These are phyloP conservation scores for Pyrgilauda ruficollis DNA, from an alignment of 2,113 vertebrate species.

Conservation along the genomic window DNA sequence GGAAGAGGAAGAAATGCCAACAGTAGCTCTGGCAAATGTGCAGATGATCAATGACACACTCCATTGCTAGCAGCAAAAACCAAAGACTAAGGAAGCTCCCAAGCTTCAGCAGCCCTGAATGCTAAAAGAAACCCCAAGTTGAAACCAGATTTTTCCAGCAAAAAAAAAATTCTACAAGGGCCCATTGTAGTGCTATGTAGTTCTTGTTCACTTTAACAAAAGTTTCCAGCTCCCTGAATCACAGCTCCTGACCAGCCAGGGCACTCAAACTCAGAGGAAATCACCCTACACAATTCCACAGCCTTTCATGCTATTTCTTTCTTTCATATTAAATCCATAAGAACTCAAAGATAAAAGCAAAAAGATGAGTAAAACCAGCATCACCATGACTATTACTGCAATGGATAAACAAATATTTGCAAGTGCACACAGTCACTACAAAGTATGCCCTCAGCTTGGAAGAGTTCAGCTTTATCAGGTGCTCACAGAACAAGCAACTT, in stretches of 20 bases:
- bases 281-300: not conserved
- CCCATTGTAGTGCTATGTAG: not conserved
- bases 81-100: not conserved
- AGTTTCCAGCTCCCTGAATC: not conserved
- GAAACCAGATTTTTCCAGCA: not conserved
- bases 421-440: not conserved
- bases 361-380: not conserved
- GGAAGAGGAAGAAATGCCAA: not conserved
- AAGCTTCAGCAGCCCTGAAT: not conserved
- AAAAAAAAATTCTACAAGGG: not conserved
- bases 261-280: not conserved
- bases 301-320: not conserved
- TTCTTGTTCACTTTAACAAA: not conserved
- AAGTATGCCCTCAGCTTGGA: not conserved
- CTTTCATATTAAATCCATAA: not conserved
- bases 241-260: not conserved
- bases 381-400: not conserved
- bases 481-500: not conserved
- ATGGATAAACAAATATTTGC: not conserved
- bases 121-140: not conserved
- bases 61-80: not conserved
- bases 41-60: not conserved
- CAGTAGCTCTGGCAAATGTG: not conserved
- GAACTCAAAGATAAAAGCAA: not conserved
- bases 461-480: not conserved